Evolutionary conservation across 2,888 invertebrate genomes (phyloP), one percentile per base, ranked within the genome.

Genomic region (Nymphalis urticae): DNA sequence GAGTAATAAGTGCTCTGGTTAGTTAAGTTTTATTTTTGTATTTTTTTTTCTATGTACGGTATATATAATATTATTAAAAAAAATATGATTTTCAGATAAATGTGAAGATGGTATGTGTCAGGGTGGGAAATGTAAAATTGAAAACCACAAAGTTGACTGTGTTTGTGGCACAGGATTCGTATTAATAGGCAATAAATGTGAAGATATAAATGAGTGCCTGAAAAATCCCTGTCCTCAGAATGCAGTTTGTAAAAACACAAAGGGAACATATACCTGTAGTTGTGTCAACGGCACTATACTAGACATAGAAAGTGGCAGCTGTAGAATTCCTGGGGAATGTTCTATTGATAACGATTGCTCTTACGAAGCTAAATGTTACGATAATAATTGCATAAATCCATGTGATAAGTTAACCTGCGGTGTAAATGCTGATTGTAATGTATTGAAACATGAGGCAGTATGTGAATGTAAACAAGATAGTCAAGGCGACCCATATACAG

Each of bases 271-370:
- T 82, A 90, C 92, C 19, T 98, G 98, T 77, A 89, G 93, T 53
- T 98, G 98, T 79, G 94, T 95, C 0, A 95, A 96, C 78, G 97
- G 97, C 66, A 93, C 97, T 27, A 94, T 98, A 64, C 96, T 97
- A 36, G 97, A 97, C 90, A 94, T 95, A 9, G 89, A 72, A 65
- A 93, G 94, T 67, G 93, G 94, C 0, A 97, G 96, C 48, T 98
- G 98, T 80, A 95, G 95, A 74, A 94, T 95, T 82, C 97, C 97
- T 1, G 97, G 97, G 61, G 97, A 97, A 82, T 98, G 97, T 79
- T 94, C 95, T 73, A 94, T 95, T 3, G 96, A 97, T 80, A 89
- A 94, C 2, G 97, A 97, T 77, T 98, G 97, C 82, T 96, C 97
- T 0, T 92, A 94, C 10, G 94, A 95, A 64, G 96, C 97, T 0